Percentiles rank a stretch among this genome's conserved stretches.
These are phyloP conservation scores for Dendrocopos noguchii DNA, from an alignment of 2,113 vertebrate genomes.

Conservation along the genomic window DNA sequence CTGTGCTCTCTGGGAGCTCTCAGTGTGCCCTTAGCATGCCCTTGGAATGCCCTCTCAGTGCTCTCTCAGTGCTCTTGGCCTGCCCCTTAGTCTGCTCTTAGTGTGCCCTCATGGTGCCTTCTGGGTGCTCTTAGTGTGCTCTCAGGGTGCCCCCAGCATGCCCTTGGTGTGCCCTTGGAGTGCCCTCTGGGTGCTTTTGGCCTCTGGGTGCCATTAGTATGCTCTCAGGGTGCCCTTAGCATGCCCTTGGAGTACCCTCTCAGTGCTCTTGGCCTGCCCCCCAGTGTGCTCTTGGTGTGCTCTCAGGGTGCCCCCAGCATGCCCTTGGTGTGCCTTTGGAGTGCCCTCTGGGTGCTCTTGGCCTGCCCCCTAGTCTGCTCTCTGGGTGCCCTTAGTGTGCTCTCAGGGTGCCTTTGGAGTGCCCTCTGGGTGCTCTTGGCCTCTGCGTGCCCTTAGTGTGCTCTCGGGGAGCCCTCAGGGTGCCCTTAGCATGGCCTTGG, in stretches of 20 bases:
- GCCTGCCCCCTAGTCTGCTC: too few relatives aligned
- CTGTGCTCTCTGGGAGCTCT: accelerated
- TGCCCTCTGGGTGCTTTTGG: accelerated
- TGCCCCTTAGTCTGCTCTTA: background rate
- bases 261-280: too few relatives aligned
- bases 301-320: background rate
- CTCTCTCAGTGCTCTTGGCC: background rate
- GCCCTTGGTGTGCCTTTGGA: background rate
- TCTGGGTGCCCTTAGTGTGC: too few relatives aligned
- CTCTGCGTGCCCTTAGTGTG: too few relatives aligned
- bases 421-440: too few relatives aligned
- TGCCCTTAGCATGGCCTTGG: too few relatives aligned
- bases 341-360: accelerated
- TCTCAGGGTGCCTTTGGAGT: too few relatives aligned
- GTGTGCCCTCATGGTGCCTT: too few relatives aligned
- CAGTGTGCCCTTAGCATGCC: background rate
- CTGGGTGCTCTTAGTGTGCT: background rate
- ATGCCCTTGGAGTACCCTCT: too few relatives aligned
- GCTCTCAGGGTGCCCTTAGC: too few relatives aligned
- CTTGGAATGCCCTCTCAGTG: background rate
- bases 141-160: background rate
- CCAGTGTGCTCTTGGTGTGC: background rate
- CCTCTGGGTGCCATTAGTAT: too few relatives aligned
- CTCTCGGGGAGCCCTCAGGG: too few relatives aligned
- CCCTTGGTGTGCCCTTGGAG: background rate